Evolutionary conservation across 2,888 invertebrate species (phyloP).

Genomic region (Napeogenes inachia): DNA sequence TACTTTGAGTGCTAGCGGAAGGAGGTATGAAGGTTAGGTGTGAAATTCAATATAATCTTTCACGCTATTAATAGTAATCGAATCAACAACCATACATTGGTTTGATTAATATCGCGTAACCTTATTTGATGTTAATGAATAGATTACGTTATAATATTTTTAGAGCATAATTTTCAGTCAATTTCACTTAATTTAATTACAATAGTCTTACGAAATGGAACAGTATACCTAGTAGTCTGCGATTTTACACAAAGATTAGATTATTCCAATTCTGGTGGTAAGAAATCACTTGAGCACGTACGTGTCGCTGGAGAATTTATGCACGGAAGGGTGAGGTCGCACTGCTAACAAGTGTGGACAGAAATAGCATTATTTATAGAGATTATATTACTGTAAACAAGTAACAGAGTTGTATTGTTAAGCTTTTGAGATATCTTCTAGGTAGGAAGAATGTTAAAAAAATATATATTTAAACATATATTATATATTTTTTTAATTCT

Average conservation of each 20-base stretch:
- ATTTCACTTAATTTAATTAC: conserved; percentile 31
- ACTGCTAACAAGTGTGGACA: conserved; percentile 19
- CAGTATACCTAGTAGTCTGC: conserved; percentile 40
- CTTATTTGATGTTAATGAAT: too few relatives aligned
- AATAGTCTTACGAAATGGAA: conserved; percentile 34
- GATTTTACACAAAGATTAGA: conserved; percentile 51
- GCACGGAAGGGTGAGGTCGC: conserved; percentile 23
- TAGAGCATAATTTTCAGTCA: too few relatives aligned
- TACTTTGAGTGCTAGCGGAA: too few relatives aligned
- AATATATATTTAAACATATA: too few relatives aligned
- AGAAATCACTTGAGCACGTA: conserved; percentile 58
- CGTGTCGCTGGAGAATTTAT: conserved; percentile 44
- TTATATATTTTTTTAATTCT: too few relatives aligned
- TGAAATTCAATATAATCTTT: too few relatives aligned
- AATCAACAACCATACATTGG: too few relatives aligned
- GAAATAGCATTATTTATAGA: conserved; percentile 13
- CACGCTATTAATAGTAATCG: too few relatives aligned
- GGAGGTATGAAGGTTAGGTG: too few relatives aligned
- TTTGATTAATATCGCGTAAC: too few relatives aligned
- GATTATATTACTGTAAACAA: conserved; percentile 1
- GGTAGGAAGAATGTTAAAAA: too few relatives aligned
- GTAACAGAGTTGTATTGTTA: neutral
- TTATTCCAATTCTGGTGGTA: conserved; percentile 50
- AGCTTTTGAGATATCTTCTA: neutral
- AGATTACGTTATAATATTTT: too few relatives aligned